Percentiles rank a stretch among this genome's conserved stretches.
Conservation (phyloP, 2,797 vertebrate species). For the Urosaurus nigricauda region DNA sequence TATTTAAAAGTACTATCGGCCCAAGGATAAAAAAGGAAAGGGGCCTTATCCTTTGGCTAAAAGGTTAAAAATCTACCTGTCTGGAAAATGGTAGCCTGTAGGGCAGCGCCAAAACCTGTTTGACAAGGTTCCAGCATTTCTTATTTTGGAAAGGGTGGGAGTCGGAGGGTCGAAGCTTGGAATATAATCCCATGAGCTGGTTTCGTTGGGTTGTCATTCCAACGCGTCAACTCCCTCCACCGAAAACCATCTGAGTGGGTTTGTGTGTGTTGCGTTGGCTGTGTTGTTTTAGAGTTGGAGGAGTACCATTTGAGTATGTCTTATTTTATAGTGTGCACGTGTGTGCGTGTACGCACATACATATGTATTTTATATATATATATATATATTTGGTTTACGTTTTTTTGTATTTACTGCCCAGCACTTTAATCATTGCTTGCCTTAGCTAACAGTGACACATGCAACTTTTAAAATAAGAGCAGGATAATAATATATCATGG, state of each 20-base stretch:
- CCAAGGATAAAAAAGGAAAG: conserved; percentile 20
- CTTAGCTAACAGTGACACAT: conserved; percentile 63
- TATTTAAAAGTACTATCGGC: conserved; percentile 61
- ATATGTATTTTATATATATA: conserved; percentile 10
- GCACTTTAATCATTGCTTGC: conserved; percentile 80
- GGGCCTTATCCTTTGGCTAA: not conserved
- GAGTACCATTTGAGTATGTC: conserved; percentile 62
- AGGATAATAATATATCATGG: conserved; percentile 66
- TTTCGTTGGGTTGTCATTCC: conserved; percentile 39
- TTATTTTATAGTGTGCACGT: not conserved
- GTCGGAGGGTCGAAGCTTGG: not conserved
- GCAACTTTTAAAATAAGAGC: conserved; percentile 59
- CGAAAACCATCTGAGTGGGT: rapidly evolving
- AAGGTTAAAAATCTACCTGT: conserved; percentile 5
- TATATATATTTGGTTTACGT: conserved; percentile 64
- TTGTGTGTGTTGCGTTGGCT: not conserved
- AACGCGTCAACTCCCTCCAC: rapidly evolving
- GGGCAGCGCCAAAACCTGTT: not conserved
- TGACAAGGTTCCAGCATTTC: not conserved
- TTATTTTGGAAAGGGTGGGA: not conserved
- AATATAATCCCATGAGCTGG: conserved; percentile 44
- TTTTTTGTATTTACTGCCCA: conserved; percentile 73
- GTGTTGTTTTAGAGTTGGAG: conserved; percentile 57
- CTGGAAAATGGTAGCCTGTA: not conserved
- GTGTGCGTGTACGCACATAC: not conserved